Conservation (phyloP, 2,113 vertebrate species). For the Natator depressus region DNA sequence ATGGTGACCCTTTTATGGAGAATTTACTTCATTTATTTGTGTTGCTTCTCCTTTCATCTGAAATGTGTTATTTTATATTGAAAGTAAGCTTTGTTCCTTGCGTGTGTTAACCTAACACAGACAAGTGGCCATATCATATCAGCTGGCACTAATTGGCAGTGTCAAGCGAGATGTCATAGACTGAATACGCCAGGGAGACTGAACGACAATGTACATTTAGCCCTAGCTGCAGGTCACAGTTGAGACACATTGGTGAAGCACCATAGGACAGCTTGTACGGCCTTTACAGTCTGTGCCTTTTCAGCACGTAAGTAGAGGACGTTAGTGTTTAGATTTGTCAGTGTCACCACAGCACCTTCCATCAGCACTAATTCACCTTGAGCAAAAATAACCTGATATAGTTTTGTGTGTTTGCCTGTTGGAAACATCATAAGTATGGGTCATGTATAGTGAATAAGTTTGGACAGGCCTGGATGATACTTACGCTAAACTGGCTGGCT, state of each 20-base stretch:
- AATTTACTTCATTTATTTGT: neutral
- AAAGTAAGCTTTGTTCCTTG: neutral
- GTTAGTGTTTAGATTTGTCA: too few relatives aligned
- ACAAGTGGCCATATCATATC: rapidly evolving
- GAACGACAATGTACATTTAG: rapidly evolving
- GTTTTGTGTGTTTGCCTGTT: neutral
- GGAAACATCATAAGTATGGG: too few relatives aligned
- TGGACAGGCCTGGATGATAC: too few relatives aligned
- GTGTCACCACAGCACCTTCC: neutral
- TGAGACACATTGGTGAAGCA: rapidly evolving
- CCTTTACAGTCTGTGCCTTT: neutral
- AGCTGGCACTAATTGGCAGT: neutral
- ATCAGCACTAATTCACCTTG: neutral
- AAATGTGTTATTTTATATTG: neutral
- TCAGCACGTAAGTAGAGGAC: neutral
- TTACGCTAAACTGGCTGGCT: too few relatives aligned
- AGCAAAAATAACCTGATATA: neutral
- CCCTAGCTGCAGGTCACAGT: rapidly evolving
- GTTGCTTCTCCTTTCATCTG: neutral
- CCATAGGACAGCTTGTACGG: rapidly evolving
- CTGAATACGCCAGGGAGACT: neutral
- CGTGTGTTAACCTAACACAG: neutral
- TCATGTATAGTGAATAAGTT: too few relatives aligned
- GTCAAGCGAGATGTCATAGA: rapidly evolving
- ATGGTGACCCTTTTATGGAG: neutral